Evolutionary conservation across 1,140 invertebrate species (phyloP).

Genomic region (Drosophila ananassae): DNA sequence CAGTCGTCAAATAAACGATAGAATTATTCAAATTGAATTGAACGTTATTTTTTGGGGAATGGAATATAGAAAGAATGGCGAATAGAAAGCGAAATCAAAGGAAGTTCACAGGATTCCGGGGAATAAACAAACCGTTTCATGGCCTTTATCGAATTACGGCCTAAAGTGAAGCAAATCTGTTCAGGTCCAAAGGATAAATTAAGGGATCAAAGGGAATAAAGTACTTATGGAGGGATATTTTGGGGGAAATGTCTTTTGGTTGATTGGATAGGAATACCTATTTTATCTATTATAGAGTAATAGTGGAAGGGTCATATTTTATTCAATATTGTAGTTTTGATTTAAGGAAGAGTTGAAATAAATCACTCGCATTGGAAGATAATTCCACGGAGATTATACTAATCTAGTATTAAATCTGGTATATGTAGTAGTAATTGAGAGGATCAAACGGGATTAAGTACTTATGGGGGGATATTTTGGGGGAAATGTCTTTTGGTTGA

Average conservation of each 20-base stretch:
- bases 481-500: conserved; percentile 18
- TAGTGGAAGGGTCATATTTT: background rate
- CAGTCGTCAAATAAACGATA: conserved; percentile 41
- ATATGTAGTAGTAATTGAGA: background rate
- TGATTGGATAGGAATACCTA: conserved; percentile 1
- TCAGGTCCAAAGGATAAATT: conserved; percentile 18
- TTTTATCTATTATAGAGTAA: background rate
- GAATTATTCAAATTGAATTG: conserved; percentile 63
- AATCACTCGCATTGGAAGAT: no score
- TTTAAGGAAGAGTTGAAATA: no score
- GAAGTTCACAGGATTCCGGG: conserved; percentile 19
- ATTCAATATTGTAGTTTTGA: no score
- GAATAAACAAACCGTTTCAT: conserved; percentile 25
- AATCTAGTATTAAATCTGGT: no score
- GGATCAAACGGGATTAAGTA: conserved; percentile 18
- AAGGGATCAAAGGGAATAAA: conserved; percentile 23
- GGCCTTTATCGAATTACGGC: conserved; percentile 34
- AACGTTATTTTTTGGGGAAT: conserved; percentile 28
- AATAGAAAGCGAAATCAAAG: conserved; percentile 19
- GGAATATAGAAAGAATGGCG: no score
- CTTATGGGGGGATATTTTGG: background rate
- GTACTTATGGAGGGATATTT: background rate
- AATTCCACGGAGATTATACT: no score
- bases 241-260: conserved; percentile 8
- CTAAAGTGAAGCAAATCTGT: conserved; percentile 9